Conservation (phyloP, 2,113 vertebrate genomes). For the Rhinolophus ferrumequinum region DNA sequence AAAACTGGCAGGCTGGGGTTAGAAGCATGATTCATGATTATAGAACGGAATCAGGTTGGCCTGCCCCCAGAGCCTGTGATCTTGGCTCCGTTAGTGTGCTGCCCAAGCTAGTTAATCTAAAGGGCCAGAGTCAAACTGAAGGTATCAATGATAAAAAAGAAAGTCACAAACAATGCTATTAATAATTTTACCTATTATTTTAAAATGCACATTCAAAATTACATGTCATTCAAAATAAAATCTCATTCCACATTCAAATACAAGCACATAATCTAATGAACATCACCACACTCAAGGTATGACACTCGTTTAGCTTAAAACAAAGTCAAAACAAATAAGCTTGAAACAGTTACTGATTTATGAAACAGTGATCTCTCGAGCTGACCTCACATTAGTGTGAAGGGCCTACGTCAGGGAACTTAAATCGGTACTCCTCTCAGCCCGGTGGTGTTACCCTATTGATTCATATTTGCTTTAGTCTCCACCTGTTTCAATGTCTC, state of each 20-base stretch:
- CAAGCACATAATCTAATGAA: not conserved
- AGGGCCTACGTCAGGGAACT: not conserved
- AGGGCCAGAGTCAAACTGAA: not conserved
- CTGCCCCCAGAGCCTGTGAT: not conserved
- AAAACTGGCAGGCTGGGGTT: not conserved
- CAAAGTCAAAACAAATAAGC: not conserved
- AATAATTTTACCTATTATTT: not conserved
- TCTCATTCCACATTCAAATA: not conserved
- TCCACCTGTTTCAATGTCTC: not conserved
- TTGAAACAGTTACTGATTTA: not conserved
- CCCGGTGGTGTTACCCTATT: not conserved
- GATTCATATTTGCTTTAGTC: not conserved
- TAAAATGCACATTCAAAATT: not conserved
- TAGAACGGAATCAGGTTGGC: not conserved
- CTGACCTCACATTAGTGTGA: not conserved
- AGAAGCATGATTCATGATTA: not conserved
- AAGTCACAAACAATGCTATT: not conserved
- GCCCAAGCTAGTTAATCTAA: not conserved
- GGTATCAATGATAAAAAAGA: not conserved
- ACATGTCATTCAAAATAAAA: not conserved
- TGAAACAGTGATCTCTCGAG: not conserved
- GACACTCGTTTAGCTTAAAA: not conserved
- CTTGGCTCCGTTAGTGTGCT: not conserved
- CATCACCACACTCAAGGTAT: not conserved
- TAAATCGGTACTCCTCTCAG: not conserved